phyloP scores from a whole-genome alignment of 2,797 vertebrate species.

The Crocodylus rhombifer region DNA sequence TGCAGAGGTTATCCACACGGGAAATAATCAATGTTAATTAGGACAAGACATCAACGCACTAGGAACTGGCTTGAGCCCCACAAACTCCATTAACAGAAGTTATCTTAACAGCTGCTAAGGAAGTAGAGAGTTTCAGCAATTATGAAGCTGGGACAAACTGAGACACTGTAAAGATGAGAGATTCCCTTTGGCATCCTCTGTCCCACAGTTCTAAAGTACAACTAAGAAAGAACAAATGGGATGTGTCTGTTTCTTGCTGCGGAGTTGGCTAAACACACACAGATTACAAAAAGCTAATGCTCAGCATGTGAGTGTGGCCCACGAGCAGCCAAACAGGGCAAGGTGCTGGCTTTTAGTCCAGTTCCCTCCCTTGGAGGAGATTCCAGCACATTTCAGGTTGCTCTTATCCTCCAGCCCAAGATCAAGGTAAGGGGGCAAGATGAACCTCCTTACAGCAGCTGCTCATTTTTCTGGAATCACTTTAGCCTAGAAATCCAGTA shows the following conservation, averaged over 20 bases:
- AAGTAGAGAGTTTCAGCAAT: fast-evolving
- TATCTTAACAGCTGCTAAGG: background rate
- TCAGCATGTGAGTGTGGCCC: fast-evolving
- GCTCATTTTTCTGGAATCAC: background rate
- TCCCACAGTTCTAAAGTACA: background rate
- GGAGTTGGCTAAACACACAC: background rate
- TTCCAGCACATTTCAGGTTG: background rate
- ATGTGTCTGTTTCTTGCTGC: background rate
- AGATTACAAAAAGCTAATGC: fast-evolving
- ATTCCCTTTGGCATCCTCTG: background rate
- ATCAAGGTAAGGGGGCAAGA: background rate
- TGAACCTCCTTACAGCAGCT: background rate
- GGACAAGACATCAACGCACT: fast-evolving
- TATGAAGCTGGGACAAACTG: background rate
- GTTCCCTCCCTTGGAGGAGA: background rate
- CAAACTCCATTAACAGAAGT: fast-evolving
- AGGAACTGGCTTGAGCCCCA: background rate
- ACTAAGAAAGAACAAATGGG: background rate
- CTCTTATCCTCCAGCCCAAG: background rate
- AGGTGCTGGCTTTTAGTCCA: background rate
- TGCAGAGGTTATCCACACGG: background rate
- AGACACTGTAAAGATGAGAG: background rate
- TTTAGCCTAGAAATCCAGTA: background rate
- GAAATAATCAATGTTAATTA: background rate
- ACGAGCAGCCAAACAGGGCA: background rate